These are phyloP conservation scores for Drosophila borborema DNA, from an alignment of 2,888 invertebrate species.

Conservation along the genomic window DNA sequence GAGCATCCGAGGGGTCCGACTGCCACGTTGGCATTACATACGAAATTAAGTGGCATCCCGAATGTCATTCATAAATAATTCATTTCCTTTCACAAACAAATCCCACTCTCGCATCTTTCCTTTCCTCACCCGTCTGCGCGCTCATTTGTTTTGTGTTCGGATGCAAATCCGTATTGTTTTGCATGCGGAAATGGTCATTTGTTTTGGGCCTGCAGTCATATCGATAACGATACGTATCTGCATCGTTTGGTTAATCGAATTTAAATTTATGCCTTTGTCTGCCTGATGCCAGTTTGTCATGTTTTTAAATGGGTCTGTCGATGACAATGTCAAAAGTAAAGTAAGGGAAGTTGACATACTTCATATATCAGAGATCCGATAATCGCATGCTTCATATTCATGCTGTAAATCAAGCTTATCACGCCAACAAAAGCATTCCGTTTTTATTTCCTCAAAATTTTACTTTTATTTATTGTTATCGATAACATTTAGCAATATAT, in stretches of 20 bases:
- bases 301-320: conserved; percentile 20
- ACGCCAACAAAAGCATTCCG: too few species aligned
- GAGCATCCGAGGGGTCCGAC: neutral
- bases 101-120: neutral
- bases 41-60: conserved; percentile 64
- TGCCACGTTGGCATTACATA: conserved; percentile 66
- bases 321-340: conserved; percentile 6
- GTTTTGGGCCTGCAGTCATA: conserved; percentile 43
- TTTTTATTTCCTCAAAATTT: neutral
- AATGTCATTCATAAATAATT: conserved; percentile 70
- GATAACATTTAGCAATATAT: neutral
- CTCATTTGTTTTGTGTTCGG: conserved; percentile 15
- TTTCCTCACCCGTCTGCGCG: neutral
- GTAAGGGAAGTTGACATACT: neutral
- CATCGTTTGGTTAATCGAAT: conserved; percentile 20
- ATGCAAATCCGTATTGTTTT: conserved; percentile 40
- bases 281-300: conserved; percentile 16
- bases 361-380: neutral
- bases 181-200: conserved; percentile 70
- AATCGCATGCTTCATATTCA: neutral
- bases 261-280: conserved; percentile 35
- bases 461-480: conserved; percentile 5
- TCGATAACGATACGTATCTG: conserved; percentile 65
- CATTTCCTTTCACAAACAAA: conserved; percentile 43
- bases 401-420: neutral